These are phyloP conservation scores for Camelus bactrianus DNA, from an alignment of 2,113 vertebrate species.

Conservation along the genomic window DNA sequence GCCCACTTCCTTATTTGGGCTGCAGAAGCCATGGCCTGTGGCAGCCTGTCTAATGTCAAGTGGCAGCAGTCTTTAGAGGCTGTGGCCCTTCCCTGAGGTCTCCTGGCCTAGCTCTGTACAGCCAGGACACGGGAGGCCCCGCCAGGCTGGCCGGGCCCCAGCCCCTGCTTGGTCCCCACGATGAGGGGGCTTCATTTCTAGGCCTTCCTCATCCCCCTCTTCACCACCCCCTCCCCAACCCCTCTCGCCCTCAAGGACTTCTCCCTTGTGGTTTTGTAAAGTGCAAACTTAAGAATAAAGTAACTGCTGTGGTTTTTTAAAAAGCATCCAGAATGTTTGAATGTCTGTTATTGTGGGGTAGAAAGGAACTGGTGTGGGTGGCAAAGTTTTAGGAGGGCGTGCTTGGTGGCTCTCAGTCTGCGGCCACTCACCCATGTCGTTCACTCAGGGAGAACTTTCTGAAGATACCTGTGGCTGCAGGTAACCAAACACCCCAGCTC, in stretches of 20 bases:
- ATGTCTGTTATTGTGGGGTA: neutral
- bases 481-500: neutral
- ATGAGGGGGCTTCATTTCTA: neutral
- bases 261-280: slow-evolving; percentile 80
- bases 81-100: neutral
- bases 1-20: neutral
- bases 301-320: slow-evolving; percentile 77
- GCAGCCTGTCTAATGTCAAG: neutral
- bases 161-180: neutral
- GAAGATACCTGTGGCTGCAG: neutral
- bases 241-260: neutral
- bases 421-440: neutral
- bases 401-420: neutral
- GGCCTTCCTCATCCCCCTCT: neutral
- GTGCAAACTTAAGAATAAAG: slow-evolving; percentile 79
- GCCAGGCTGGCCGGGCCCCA: neutral
- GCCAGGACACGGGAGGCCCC: neutral
- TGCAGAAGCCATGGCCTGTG: neutral
- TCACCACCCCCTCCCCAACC: neutral
- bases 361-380: neutral
- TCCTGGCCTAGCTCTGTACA: neutral
- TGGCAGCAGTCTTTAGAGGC: neutral
- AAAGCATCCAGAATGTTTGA: slow-evolving; percentile 43
- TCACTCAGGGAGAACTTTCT: neutral
- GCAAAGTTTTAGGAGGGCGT: neutral